Percentiles rank a stretch among this genome's conserved stretches.
Conservation (phyloP, 35 echinoderm and acorn worm genomes). For the Holothuria glaberrima region DNA sequence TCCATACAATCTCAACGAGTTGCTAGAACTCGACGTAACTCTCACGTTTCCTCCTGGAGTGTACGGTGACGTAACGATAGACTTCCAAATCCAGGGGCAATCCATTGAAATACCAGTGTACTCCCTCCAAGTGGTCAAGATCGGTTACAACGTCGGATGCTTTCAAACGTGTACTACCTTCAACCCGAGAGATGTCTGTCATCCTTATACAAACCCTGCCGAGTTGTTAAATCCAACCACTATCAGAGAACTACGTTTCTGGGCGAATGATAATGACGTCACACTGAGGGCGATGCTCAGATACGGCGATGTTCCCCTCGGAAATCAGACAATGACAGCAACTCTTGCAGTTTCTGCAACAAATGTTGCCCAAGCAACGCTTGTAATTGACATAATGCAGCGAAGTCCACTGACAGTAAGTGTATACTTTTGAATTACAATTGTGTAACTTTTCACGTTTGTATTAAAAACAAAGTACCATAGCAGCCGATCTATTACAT, state of each 20-base stretch:
- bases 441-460: no score
- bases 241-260: neutral
- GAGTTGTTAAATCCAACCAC: neutral
- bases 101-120: neutral
- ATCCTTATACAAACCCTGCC: neutral
- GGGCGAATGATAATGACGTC: neutral
- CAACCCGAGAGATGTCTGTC: neutral
- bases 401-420: neutral
- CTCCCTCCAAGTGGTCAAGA: neutral
- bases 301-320: neutral
- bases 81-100: neutral
- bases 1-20: slow-evolving; percentile 10
- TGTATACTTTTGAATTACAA: neutral
- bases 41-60: neutral
- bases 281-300: neutral
- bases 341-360: neutral
- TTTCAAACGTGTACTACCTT: slow-evolving; percentile 4
- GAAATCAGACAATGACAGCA: neutral
- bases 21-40: neutral
- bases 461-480: no score
- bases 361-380: neutral
- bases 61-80: neutral
- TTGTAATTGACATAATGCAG: neutral
- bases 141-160: slow-evolving; percentile 28
- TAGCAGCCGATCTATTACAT: no score